Evolutionary conservation across 2,888 invertebrate species (phyloP), one percentile per base, ranked within the genome.

Genomic region (Xestia c-nigrum): DNA sequence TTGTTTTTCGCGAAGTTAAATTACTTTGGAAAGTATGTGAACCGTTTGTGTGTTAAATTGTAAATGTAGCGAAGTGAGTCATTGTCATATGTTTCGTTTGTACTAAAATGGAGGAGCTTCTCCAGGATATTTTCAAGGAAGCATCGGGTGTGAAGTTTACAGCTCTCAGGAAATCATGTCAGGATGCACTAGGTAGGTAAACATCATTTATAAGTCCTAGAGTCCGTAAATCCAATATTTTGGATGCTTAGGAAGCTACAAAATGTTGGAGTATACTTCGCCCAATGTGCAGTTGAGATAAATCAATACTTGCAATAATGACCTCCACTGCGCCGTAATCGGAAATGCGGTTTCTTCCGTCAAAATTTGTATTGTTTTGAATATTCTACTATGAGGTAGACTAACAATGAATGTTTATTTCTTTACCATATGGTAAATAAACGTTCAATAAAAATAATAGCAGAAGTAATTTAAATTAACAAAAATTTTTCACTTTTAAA

Each of bases 111-210:
- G 99, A 99, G 97, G 98, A 99, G 94, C 97, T 99, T 89, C 97
- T 99, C 86, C 97, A 98, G 93, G 98, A 98, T 94, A 97, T 99
- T 90, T 97, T 98, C 88, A 98, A 98, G 95, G 99, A 99, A 96
- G 98, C 99, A 80, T 97, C 97, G 71, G 98, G 98, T 89, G 97
- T 98, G 47, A 99, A 99, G 95, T 96, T 98, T 90, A 97, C 97
- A 77, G 97, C 97, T 87, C 95, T 99, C 88, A 98, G 98, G 91
- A 98, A 98, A 95, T 97, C 98, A 88, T 98, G 98, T 91, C 98
- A 99, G 96, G 98, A 98, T 76, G 87, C 84, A 52, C 59, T 84
- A 76, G 84, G 86, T 84, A 64, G 46, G 65, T 70, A 47, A 63
- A 67, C 14, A 67, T 64, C 9, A 43, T 6, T 19, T 43, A 21